Base-by-base conservation (phyloP, 2,113 vertebrate genomes). In the Lontra canadensis region DNA sequence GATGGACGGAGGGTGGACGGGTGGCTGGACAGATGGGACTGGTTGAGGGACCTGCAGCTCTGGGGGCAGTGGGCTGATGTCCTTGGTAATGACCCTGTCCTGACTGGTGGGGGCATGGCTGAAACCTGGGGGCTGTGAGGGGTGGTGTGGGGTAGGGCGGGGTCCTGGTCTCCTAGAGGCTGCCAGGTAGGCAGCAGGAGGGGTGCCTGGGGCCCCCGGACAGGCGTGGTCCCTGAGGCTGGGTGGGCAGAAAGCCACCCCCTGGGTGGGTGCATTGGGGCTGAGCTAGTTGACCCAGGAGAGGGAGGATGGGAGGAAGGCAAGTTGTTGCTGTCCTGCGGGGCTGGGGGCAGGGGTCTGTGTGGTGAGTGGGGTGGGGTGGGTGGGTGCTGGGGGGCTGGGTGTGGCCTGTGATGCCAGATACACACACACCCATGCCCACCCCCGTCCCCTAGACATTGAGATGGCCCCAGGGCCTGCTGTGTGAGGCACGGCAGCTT, bases 181-280 rank as follows among this genome's bases (percentile, higher is more conserved):
- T 20, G n/a, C 36, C 0, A 9, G 39, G 81, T 7, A 61, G 39
- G 57, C 78, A 47, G 90, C 34, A 76, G 47, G 5, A 36, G 0
- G 52, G 31, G 31, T 31, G 20, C 12, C 3, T 7, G 49, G 29
- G 18, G 0, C 59, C 61, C 29, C 29, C 0, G 13, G 12, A 23
- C 10, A 61, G 61, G 61, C 7, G 29, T 34, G 63, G 63, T 15
- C 65, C 5, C 0, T 36, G n/a, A 88, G 57, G 61, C 87, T 88
- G 52, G 8, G 39, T 17, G 52, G 3, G 65, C 63, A 10, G 34
- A 67, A 39, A 65, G 39, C 26, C 15, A 9, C 0, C 36, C 12
- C 29, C 39, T 6, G 34, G 59, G 3, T 7, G 20, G 14, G 31
- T 1, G 1, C 3, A 0, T 14, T 0, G 1, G 47, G 21, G 25